Percentiles rank a stretch among this genome's conserved stretches.
These are phyloP conservation scores for Rhinogobius similis DNA, from an alignment of 2,113 vertebrate species.

Conservation along the genomic window DNA sequence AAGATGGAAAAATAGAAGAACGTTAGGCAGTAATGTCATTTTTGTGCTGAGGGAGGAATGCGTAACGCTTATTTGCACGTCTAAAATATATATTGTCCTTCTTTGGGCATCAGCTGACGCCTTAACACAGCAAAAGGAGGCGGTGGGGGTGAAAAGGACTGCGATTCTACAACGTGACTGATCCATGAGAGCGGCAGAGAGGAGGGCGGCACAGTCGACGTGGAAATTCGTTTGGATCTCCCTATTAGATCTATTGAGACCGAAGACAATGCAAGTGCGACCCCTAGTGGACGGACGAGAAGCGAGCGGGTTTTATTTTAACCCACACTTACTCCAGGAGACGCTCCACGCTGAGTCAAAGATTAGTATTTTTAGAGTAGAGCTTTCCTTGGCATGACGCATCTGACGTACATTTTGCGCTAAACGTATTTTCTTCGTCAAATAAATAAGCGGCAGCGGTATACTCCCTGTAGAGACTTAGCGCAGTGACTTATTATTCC, in stretches of 20 bases:
- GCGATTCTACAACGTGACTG: slow-evolving; percentile 75
- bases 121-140: slow-evolving; percentile 25
- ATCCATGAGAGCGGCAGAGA: slow-evolving; percentile 48
- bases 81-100: slow-evolving; percentile 44
- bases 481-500: slow-evolving; percentile 24
- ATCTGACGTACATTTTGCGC: slow-evolving; percentile 6
- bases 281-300: slow-evolving; percentile 65
- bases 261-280: slow-evolving; percentile 74
- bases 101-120: slow-evolving; percentile 42
- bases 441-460: background rate
- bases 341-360: slow-evolving; percentile 37
- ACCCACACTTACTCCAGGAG: slow-evolving; percentile 26
- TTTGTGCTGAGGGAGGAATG: background rate
- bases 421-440: background rate
- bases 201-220: slow-evolving; percentile 37
- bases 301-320: background rate
- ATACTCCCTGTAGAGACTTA: background rate
- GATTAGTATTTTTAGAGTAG: slow-evolving; percentile 21
- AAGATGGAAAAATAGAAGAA: background rate
- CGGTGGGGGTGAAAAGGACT: slow-evolving; percentile 43
- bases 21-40: background rate
- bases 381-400: slow-evolving; percentile 21
- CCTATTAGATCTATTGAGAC: slow-evolving; percentile 55
- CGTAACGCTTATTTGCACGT: slow-evolving; percentile 24
- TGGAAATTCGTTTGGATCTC: slow-evolving; percentile 71